These are phyloP conservation scores for Dromiciops gliroides DNA, from an alignment of 2,113 vertebrate species.

Conservation along the genomic window DNA sequence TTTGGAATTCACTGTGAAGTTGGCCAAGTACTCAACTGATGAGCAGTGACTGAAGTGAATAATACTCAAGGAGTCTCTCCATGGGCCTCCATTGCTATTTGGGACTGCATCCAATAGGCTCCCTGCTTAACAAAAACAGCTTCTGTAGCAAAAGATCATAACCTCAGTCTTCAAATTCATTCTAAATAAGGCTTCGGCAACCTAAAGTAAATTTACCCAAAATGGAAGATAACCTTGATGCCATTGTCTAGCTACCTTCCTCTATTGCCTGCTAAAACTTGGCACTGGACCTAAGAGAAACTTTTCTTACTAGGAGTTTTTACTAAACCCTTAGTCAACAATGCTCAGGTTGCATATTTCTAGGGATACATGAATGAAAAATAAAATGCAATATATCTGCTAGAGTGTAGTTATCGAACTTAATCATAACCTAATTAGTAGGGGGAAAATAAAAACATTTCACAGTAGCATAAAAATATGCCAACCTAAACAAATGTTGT, in stretches of 20 bases:
- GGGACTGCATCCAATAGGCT: background rate
- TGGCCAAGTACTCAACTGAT: background rate
- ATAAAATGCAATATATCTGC: constrained; percentile 71
- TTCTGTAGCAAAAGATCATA: background rate
- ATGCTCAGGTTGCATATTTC: constrained; percentile 60
- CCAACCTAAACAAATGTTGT: constrained; percentile 75
- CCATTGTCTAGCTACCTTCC: background rate
- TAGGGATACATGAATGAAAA: constrained; percentile 61
- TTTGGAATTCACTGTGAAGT: background rate
- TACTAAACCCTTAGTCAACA: constrained; percentile 53
- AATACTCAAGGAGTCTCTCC: background rate
- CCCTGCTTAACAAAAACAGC: background rate
- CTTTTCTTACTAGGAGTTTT: constrained; percentile 57
- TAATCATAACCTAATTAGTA: constrained; percentile 77
- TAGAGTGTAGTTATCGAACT: constrained; percentile 65
- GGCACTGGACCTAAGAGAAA: constrained; percentile 50
- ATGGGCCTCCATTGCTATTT: background rate
- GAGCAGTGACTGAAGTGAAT: background rate
- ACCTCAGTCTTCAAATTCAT: background rate
- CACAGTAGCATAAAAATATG: constrained; percentile 67
- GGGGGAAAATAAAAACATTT: constrained; percentile 69
- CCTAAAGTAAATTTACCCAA: background rate
- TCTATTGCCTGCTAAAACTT: background rate
- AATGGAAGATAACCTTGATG: background rate
- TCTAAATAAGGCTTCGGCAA: background rate